Evolutionary conservation across 2,113 vertebrate genomes (phyloP).

Genomic region (Rattus rattus): DNA sequence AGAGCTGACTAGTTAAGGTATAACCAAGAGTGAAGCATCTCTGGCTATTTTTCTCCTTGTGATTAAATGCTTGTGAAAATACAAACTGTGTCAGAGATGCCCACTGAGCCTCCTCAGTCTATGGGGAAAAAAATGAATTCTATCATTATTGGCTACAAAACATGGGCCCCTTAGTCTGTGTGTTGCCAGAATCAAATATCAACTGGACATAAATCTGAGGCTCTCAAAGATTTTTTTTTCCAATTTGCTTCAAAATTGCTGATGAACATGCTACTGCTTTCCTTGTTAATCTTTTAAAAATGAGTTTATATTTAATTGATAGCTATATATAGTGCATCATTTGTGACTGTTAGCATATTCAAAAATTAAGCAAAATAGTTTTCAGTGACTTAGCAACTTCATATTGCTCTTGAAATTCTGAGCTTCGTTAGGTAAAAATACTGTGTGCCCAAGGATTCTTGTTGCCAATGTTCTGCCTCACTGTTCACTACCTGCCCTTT

Average conservation of each 20-base stretch:
- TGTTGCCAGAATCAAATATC: neutral
- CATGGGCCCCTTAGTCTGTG: neutral
- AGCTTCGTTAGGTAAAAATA: neutral
- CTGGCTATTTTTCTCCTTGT: conserved; percentile 18
- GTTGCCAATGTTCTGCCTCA: conserved; percentile 44
- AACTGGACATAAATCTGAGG: neutral
- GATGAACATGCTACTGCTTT: neutral
- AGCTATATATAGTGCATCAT: conserved; percentile 14
- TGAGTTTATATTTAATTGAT: neutral
- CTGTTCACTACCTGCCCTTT: conserved; percentile 66
- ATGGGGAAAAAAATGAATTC: neutral
- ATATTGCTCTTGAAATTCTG: neutral
- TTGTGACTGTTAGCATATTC: conserved; percentile 14
- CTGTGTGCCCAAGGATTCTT: neutral
- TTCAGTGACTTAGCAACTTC: neutral
- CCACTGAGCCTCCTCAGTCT: neutral
- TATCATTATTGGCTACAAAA: neutral
- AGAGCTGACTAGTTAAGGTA: neutral
- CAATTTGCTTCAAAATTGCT: conserved; percentile 33
- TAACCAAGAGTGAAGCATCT: neutral
- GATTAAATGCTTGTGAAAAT: neutral
- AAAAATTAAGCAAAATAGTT: conserved; percentile 44
- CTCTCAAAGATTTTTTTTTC: neutral
- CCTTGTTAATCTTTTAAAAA: neutral
- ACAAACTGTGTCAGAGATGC: neutral